phyloP scores from a whole-genome alignment of 2,888 invertebrate species.

The Synergus umbraculus region DNA sequence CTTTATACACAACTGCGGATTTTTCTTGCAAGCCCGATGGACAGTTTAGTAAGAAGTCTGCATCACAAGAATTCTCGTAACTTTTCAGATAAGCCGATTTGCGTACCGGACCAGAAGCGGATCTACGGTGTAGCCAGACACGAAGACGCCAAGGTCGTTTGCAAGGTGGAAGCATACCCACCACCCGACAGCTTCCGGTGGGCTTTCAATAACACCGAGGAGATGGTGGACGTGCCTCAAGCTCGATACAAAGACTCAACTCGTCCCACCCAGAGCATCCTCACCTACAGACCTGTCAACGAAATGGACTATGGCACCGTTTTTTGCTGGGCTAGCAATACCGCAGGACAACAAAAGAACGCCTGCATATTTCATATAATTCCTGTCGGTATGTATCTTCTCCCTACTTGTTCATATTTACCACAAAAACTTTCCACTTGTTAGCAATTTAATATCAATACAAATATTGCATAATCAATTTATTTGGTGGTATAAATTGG shows the following conservation, averaged over 20 bases:
- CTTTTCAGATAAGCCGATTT: conserved; percentile 89
- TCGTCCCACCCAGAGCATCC: conserved; percentile 80
- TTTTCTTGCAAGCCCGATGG: not conserved
- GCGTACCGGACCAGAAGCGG: conserved; percentile 85
- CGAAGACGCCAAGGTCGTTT: conserved; percentile 88
- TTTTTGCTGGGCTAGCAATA: conserved; percentile 86
- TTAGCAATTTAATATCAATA: not conserved
- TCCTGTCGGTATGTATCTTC: conserved; percentile 79
- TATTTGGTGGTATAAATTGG: not conserved
- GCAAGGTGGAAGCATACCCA: conserved; percentile 92
- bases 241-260: conserved; percentile 82
- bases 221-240: conserved; percentile 86
- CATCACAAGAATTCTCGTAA: conserved; percentile 2
- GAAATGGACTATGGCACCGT: conserved; percentile 88
- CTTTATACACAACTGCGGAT: not conserved
- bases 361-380: conserved; percentile 88
- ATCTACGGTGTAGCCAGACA: conserved; percentile 91
- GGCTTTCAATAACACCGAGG: conserved; percentile 93
- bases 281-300: conserved; percentile 87
- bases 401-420: too few relatives aligned
- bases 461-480: conserved; percentile 24
- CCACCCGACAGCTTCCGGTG: conserved; percentile 90
- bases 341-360: conserved; percentile 85
- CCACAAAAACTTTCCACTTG: not conserved
- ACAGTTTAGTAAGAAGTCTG: not conserved